These are phyloP conservation scores for Diadophis punctatus DNA, from an alignment of 2,113 vertebrate genomes.

Conservation along the genomic window DNA sequence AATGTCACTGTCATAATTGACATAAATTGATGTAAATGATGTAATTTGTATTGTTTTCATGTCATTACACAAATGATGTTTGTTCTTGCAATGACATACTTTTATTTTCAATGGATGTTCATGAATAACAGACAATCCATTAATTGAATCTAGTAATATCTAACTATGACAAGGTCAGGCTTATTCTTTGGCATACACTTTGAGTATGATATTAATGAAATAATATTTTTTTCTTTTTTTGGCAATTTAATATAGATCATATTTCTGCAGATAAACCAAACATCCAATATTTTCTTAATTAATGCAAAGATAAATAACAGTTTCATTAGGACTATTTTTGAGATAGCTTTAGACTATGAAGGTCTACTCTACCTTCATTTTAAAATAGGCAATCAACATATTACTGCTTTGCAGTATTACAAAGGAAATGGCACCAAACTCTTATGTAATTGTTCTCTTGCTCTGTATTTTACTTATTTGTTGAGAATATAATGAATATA, in stretches of 20 bases:
- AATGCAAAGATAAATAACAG: constrained; percentile 40
- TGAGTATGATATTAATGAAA: neutral
- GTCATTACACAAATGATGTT: neutral
- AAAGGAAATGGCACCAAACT: neutral
- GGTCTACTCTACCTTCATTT: neutral
- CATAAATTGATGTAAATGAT: neutral
- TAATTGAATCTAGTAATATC: neutral
- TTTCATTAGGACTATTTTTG: constrained; percentile 20
- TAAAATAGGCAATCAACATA: neutral
- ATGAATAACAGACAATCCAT: neutral
- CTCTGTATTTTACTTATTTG: neutral
- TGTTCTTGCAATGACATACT: neutral
- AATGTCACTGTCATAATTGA: neutral
- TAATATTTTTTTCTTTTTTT: neutral
- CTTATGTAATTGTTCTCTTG: neutral
- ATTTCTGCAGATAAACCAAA: constrained; percentile 26
- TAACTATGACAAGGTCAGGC: neutral
- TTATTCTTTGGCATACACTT: neutral
- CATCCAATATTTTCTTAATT: constrained; percentile 45
- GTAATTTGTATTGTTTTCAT: neutral
- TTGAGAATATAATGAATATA: neutral
- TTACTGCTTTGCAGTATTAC: neutral
- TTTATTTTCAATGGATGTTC: neutral
- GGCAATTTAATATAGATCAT: constrained; percentile 44
- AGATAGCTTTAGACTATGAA: neutral